These are phyloP conservation scores for Spheniscus mendiculus DNA, from an alignment of 2,113 vertebrate species.

Conservation along the genomic window DNA sequence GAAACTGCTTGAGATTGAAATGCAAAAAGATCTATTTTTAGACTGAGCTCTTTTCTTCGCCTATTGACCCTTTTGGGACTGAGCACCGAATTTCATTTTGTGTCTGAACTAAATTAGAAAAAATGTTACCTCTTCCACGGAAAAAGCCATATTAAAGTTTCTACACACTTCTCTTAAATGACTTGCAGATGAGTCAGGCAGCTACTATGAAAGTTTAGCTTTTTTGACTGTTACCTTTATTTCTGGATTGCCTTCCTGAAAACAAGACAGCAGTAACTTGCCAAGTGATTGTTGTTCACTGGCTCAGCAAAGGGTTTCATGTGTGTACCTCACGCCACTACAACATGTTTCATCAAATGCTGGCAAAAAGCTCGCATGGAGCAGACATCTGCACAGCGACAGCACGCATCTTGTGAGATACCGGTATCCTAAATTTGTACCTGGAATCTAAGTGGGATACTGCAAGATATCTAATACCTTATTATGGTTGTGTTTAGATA, in stretches of 20 bases:
- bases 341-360: background rate
- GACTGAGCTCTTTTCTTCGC: background rate
- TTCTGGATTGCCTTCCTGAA: background rate
- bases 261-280: background rate
- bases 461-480: background rate
- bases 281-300: background rate
- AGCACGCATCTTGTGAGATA: background rate
- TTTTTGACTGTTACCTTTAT: background rate
- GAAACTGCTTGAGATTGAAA: background rate
- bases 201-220: background rate
- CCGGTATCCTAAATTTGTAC: background rate
- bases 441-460: background rate
- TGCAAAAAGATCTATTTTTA: background rate
- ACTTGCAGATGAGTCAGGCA: background rate
- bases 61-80: background rate
- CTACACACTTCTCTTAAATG: background rate
- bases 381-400: background rate
- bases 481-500: background rate
- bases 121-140: background rate
- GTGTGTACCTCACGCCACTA: background rate
- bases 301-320: background rate
- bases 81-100: background rate
- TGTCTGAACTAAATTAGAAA: background rate
- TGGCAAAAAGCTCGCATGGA: background rate
- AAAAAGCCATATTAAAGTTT: background rate